phyloP scores from a whole-genome alignment of 2,113 vertebrate species.

The Carassius gibelio region DNA sequence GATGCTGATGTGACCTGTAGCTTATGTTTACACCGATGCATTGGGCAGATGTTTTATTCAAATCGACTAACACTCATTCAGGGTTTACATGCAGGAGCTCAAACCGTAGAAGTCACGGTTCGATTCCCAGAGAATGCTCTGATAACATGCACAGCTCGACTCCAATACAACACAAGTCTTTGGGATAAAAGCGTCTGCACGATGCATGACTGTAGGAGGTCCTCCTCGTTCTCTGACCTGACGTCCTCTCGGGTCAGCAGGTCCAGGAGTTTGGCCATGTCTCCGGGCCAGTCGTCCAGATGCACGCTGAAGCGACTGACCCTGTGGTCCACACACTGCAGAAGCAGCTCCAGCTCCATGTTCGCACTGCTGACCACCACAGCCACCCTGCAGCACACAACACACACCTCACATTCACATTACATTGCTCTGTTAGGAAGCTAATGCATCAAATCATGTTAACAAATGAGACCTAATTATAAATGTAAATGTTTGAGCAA shows the following conservation, averaged over 20 bases:
- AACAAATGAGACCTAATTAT: background rate
- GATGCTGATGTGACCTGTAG: background rate
- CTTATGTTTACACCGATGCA: background rate
- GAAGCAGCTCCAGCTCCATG: slow-evolving; percentile 81
- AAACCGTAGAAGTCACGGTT: background rate
- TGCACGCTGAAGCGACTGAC: slow-evolving; percentile 83
- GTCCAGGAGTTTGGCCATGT: slow-evolving; percentile 85
- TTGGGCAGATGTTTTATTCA: background rate
- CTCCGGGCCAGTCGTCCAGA: slow-evolving; percentile 79
- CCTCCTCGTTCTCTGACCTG: slow-evolving; percentile 71
- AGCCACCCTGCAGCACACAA: slow-evolving; percentile 77
- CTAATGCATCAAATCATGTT: background rate
- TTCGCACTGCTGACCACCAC: slow-evolving; percentile 86
- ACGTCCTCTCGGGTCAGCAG: slow-evolving; percentile 83
- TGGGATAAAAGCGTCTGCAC: background rate
- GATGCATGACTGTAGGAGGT: background rate
- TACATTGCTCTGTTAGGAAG: background rate
- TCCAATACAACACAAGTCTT: background rate
- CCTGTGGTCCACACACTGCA: slow-evolving; percentile 82
- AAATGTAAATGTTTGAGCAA: background rate
- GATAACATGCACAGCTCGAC: background rate
- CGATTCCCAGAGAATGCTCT: background rate
- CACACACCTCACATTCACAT: background rate
- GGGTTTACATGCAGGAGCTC: background rate
- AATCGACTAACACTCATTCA: background rate